Conservation (phyloP, 2,113 vertebrate species). For the Motacilla alba region DNA sequence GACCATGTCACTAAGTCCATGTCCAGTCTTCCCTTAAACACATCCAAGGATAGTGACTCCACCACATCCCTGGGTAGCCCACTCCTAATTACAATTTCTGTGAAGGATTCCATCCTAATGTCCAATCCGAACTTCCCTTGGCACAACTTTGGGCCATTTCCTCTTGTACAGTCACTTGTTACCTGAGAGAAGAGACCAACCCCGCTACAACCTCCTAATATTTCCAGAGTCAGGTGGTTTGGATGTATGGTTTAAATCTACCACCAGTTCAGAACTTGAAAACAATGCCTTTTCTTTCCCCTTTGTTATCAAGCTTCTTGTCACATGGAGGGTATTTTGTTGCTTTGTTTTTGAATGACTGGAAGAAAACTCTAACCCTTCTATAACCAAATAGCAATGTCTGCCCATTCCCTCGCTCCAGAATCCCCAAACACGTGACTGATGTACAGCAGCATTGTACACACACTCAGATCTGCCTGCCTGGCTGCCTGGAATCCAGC, state of each 20-base stretch:
- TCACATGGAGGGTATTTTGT: rapidly evolving
- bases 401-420: neutral
- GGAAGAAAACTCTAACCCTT: neutral
- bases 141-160: neutral
- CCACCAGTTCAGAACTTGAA: neutral
- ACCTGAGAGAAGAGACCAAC: neutral
- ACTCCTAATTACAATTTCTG: neutral
- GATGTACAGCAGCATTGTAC: neutral
- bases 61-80: neutral
- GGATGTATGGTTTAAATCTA: neutral
- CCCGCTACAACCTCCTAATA: neutral
- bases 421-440: neutral
- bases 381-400: neutral
- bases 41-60: neutral
- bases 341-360: neutral
- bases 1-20: neutral
- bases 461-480: neutral
- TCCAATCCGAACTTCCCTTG: neutral
- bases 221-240: neutral
- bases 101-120: neutral
- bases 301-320: neutral
- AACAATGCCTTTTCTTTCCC: neutral
- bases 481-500: neutral
- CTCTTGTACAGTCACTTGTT: neutral
- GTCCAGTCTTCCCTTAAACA: neutral